Percentiles rank a stretch among this genome's conserved stretches.
These are phyloP conservation scores for Galeruca laticollis DNA, from an alignment of 2,888 invertebrate species.

Conservation along the genomic window DNA sequence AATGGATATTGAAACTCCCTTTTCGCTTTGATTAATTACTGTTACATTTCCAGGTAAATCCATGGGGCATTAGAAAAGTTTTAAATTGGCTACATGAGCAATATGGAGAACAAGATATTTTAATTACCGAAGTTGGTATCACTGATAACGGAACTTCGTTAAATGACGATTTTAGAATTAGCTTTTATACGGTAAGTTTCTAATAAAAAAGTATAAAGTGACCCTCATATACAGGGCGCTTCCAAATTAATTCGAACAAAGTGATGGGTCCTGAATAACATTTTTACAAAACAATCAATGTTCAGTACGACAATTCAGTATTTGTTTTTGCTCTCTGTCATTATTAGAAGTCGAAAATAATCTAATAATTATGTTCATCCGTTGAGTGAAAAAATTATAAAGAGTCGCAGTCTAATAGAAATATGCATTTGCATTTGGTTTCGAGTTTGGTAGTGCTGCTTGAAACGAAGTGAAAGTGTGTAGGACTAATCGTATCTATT, in stretches of 20 bases:
- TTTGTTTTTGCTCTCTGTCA: no score
- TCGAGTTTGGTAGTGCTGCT: no score
- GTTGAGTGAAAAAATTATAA: no score
- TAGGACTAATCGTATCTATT: no score
- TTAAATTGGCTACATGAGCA: conserved; percentile 66
- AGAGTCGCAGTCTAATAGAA: no score
- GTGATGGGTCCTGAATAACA: no score
- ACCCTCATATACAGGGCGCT: conserved; percentile 59
- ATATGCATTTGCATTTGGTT: no score
- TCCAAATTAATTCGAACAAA: conserved; percentile 60
- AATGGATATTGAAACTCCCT: background rate
- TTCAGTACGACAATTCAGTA: no score
- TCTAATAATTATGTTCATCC: no score
- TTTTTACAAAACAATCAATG: no score
- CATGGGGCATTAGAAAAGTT: conserved; percentile 72
- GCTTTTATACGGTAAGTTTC: conserved; percentile 59
- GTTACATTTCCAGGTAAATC: conserved; percentile 62
- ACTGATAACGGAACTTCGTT: conserved; percentile 65
- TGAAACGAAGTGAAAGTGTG: no score
- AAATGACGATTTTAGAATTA: conserved; percentile 67
- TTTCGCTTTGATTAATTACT: conserved; percentile 54
- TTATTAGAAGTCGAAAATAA: no score
- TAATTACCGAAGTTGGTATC: conserved; percentile 73
- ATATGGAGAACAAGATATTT: conserved; percentile 68
- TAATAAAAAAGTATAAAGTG: background rate